Evolutionary conservation across 2,888 invertebrate species (phyloP).

Genomic region (Campoplex capitator): DNA sequence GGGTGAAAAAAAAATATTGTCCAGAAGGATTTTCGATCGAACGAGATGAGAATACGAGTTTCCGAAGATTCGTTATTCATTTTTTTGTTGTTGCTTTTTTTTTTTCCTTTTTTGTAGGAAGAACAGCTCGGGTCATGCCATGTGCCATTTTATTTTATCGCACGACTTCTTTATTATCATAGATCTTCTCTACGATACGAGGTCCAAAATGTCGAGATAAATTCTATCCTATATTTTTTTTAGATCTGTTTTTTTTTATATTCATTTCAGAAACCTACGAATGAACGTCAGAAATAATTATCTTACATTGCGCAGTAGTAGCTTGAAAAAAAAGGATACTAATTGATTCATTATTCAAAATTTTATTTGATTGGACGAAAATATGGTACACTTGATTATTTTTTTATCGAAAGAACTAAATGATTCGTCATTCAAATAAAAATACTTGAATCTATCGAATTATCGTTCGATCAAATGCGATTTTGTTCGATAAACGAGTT

Average conservation of each 20-base stretch:
- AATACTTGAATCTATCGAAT: too few species aligned
- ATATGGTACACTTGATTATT: too few species aligned
- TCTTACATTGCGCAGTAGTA: neutral
- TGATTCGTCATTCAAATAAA: too few species aligned
- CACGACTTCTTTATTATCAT: neutral
- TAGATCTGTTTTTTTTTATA: neutral
- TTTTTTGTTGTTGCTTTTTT: neutral
- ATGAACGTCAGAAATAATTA: neutral
- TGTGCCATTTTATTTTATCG: neutral
- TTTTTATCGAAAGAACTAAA: too few species aligned
- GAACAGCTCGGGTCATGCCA: neutral
- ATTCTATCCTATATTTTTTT: neutral
- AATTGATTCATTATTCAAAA: neutral
- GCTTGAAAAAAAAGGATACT: neutral
- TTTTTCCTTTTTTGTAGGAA: neutral
- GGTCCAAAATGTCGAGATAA: neutral
- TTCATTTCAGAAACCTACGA: neutral
- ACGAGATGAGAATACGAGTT: conserved; percentile 39
- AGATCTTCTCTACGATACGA: neutral
- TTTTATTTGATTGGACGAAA: too few species aligned
- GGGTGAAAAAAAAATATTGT: conserved; percentile 26
- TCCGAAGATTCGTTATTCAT: neutral
- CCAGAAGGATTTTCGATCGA: conserved; percentile 25
- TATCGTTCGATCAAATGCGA: too few species aligned
- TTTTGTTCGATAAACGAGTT: too few species aligned